A percentile compares a stretch with the other conserved stretches of the same genome.
Evolutionary conservation across 2,888 invertebrate genomes (phyloP).

Genomic region (Kuschelorhynchus macadamiae): DNA sequence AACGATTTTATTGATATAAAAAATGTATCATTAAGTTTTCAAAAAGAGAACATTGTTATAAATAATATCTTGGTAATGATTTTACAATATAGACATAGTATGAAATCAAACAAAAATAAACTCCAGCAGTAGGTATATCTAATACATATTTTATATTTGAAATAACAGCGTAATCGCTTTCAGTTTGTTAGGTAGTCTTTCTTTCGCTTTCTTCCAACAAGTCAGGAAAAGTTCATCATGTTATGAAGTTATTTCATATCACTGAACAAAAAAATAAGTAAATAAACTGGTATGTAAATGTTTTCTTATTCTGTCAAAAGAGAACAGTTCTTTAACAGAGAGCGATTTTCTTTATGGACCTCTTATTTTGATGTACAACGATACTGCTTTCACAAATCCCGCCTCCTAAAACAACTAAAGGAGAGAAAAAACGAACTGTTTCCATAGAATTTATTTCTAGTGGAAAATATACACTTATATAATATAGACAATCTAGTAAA

Average conservation of each 20-base stretch:
- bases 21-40: conserved; percentile 39
- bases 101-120: conserved; percentile 15
- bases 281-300: too few species aligned
- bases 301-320: too few species aligned
- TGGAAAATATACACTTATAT: too few species aligned
- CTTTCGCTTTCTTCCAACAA: conserved; percentile 13
- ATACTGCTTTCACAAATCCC: too few species aligned
- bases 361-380: too few species aligned
- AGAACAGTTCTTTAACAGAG: too few species aligned
- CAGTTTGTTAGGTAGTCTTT: conserved; percentile 16
- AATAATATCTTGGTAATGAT: conserved; percentile 36
- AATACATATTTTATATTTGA: conserved; percentile 28
- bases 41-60: conserved; percentile 39
- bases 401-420: too few species aligned
- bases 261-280: too few species aligned
- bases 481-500: too few species aligned
- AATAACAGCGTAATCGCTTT: conserved; percentile 28
- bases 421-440: too few species aligned
- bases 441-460: too few species aligned
- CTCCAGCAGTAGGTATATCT: conserved; percentile 1
- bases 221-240: conserved; percentile 2
- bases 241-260: conserved; percentile 37
- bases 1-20: conserved; percentile 42
- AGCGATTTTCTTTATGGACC: too few species aligned
- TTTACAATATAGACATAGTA: conserved; percentile 20